Evolutionary conservation across 2,113 vertebrate genomes (phyloP), one percentile per base, ranked within the genome.

Genomic region (Onychorhynchus coronatus): DNA sequence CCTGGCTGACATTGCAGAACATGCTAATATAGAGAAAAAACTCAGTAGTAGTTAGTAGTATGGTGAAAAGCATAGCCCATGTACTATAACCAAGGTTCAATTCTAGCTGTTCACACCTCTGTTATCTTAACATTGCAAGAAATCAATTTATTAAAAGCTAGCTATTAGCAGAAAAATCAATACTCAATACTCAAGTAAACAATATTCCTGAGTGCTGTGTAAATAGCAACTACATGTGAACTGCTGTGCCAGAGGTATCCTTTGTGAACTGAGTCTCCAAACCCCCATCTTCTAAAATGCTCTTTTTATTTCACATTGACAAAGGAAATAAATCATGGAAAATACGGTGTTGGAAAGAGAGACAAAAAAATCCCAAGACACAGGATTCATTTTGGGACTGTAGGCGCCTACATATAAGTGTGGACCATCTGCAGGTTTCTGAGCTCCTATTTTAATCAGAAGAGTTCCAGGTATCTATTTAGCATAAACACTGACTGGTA

Each of bases 111-210:
- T 80, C n/a, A 35, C 33, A 19, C 9, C 2, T 5, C 17, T 74
- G 37, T 33, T 71, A 50, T 55, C 53, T 49, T 61, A 82, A 56
- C 50, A 74, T 27, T 80, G 59, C 33, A 88, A 85, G 37, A 78
- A 83, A 35, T 41, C 46, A 82, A 91, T 86, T 95, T 93, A 93
- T 83, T 90, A 95, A 88, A 91, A 82, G 12, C 35, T 56, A 67
- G 47, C 33, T 90, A 52, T 77, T 31, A 85, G 44, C 21, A 84
- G 76, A 91, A 91, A 87, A 93, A 80, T 86, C 33, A 7, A 84
- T 92, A 83, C 47, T 78, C 62, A 42, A 50, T 96, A 87, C 24
- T 82, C 72, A 93, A 74, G 88, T 73, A 82, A 93, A 74, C n/a
- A 87, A 65, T 87, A 81, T 94, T 75, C 31, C 70, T 50, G 47